phyloP scores from a whole-genome alignment of 2,113 vertebrate species.

The Indicator indicator region DNA sequence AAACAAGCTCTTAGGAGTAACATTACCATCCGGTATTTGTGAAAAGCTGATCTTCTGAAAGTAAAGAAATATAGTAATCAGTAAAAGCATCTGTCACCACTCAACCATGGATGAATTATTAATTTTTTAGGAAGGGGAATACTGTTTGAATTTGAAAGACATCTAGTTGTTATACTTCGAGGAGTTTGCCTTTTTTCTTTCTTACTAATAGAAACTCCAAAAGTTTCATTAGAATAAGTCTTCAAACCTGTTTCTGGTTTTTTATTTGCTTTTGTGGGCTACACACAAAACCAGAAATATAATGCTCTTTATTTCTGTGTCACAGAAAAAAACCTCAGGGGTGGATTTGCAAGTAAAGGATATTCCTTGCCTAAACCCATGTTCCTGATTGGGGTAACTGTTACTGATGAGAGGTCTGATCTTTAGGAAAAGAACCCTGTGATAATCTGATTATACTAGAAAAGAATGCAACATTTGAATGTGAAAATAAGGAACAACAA shows the following conservation, averaged over 20 bases:
- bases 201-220: neutral
- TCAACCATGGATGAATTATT: neutral
- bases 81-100: neutral
- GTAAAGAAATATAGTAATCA: neutral
- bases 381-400: neutral
- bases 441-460: neutral
- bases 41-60: neutral
- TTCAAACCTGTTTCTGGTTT: neutral
- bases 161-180: neutral
- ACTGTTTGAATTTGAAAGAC: neutral
- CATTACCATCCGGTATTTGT: neutral
- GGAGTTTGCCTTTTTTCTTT: neutral
- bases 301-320: neutral
- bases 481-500: neutral
- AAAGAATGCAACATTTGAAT: neutral
- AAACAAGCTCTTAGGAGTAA: neutral
- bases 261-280: neutral
- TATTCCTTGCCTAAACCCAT: neutral
- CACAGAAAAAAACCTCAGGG: rapidly evolving
- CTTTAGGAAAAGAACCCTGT: neutral
- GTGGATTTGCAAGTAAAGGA: neutral
- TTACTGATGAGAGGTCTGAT: neutral
- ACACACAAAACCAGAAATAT: neutral
- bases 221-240: neutral
- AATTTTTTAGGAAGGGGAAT: neutral